phyloP scores from a whole-genome alignment of 2,888 invertebrate species.

The Lypha dubia region DNA sequence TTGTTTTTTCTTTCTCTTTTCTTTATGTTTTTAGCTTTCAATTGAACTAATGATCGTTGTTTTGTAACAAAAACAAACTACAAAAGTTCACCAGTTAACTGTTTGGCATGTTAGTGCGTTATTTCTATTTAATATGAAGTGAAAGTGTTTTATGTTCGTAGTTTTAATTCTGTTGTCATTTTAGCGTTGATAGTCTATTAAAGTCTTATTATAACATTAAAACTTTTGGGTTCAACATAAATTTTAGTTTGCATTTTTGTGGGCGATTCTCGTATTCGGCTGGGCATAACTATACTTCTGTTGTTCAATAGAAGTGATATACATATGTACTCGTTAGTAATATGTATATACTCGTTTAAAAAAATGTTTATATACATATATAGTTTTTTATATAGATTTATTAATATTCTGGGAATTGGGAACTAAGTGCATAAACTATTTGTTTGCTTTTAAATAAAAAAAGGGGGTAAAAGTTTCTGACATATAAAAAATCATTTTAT shows the following conservation, averaged over 20 bases:
- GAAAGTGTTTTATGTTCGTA: slow-evolving; percentile 65
- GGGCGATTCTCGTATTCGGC: not conserved
- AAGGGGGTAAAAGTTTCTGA: not conserved
- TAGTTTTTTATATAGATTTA: slow-evolving; percentile 53
- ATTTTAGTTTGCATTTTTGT: slow-evolving; percentile 31
- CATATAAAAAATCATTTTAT: not conserved
- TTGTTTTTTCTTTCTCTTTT: slow-evolving; percentile 26
- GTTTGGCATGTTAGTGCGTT: not conserved
- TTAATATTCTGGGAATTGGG: slow-evolving; percentile 65
- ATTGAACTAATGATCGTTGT: slow-evolving; percentile 72
- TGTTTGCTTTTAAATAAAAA: slow-evolving; percentile 15
- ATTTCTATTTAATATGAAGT: slow-evolving; percentile 24
- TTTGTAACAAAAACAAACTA: slow-evolving; percentile 42
- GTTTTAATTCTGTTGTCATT: slow-evolving; percentile 52
- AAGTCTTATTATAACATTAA: slow-evolving; percentile 67
- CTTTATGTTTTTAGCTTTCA: slow-evolving; percentile 58
- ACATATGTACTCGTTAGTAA: too few relatives aligned
- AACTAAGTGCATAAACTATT: slow-evolving; percentile 39
- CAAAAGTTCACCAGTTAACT: slow-evolving; percentile 33
- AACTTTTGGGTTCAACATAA: slow-evolving; percentile 70
- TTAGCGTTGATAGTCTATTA: slow-evolving; percentile 68
- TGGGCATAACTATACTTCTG: not conserved
- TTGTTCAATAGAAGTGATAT: slow-evolving; percentile 22
- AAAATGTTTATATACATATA: too few relatives aligned
- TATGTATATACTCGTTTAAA: too few relatives aligned